Conservation (phyloP, 2,797 vertebrate genomes). For the Bovichtus diacanthus region DNA sequence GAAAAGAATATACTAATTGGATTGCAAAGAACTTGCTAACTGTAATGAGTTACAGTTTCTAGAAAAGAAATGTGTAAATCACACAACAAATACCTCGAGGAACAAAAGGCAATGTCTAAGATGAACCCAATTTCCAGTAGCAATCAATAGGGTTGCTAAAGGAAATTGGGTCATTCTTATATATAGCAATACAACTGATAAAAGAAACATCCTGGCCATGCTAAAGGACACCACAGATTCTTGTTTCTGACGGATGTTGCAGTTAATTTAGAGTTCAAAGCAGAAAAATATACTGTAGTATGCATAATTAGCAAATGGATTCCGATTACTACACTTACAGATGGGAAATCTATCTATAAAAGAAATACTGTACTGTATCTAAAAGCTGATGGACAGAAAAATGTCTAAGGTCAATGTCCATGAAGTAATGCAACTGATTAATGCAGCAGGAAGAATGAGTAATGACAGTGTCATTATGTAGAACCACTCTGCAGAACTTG, state of each 20-base stretch:
- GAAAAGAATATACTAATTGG: conserved; percentile 37
- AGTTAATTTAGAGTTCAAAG: conserved; percentile 50
- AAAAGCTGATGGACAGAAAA: neutral
- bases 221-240: conserved; percentile 26
- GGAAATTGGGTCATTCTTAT: conserved; percentile 60
- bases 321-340: neutral
- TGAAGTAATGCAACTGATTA: conserved; percentile 23
- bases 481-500: conserved; percentile 25
- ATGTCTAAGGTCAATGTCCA: conserved; percentile 14
- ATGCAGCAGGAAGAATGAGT: conserved; percentile 28
- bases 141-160: conserved; percentile 57
- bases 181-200: conserved; percentile 22
- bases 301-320: conserved; percentile 14
- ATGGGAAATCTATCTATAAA: conserved; percentile 8
- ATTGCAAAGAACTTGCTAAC: conserved; percentile 22
- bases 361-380: neutral
- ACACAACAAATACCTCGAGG: conserved; percentile 32
- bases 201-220: conserved; percentile 15
- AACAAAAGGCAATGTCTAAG: conserved; percentile 37
- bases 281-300: conserved; percentile 8
- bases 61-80: conserved; percentile 43
- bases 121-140: conserved; percentile 61
- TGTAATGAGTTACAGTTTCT: conserved; percentile 30
- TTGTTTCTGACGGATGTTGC: conserved; percentile 31
- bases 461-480: conserved; percentile 20